phyloP scores from a whole-genome alignment of 2,888 invertebrate genomes.

The Chymomyza procnemis region DNA sequence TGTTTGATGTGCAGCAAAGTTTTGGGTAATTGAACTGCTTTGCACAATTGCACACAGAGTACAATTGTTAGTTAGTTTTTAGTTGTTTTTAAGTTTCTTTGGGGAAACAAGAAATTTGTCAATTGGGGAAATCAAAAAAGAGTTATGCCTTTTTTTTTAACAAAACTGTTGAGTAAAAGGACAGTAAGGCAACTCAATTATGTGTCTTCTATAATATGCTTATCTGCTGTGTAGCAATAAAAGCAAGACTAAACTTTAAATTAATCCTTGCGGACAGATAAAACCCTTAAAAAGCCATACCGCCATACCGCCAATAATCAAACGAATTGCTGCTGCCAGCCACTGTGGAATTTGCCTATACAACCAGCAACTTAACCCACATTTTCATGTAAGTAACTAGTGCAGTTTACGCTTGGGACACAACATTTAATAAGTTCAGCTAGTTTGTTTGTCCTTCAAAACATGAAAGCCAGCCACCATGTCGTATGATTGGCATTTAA shows the following conservation, averaged over 20 bases:
- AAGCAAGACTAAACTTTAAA: not conserved
- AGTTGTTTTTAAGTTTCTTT: not conserved
- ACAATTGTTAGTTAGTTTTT: not conserved
- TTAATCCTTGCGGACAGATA: not conserved
- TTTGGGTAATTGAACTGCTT: not conserved
- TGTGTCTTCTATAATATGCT: too few relatives aligned
- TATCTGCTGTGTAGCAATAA: too few relatives aligned
- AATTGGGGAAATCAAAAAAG: not conserved
- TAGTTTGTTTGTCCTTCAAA: not conserved
- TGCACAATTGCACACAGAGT: not conserved
- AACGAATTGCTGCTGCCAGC: conserved; percentile 24
- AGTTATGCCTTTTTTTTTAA: too few relatives aligned
- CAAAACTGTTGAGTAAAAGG: not conserved
- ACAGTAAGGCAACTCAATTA: not conserved
- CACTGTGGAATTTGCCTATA: conserved; percentile 25
- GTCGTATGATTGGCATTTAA: conserved; percentile 44
- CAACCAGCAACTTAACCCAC: conserved; percentile 28
- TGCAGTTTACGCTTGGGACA: conserved; percentile 35
- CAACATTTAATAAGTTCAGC: conserved; percentile 11
- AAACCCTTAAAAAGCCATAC: not conserved
- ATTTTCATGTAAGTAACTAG: conserved; percentile 38
- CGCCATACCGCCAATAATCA: not conserved
- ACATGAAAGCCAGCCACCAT: conserved; percentile 20
- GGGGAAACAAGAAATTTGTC: not conserved
- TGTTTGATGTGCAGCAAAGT: not conserved